These are phyloP conservation scores for Lissonota sp. DNA, from an alignment of 2,888 invertebrate species.

Conservation along the genomic window DNA sequence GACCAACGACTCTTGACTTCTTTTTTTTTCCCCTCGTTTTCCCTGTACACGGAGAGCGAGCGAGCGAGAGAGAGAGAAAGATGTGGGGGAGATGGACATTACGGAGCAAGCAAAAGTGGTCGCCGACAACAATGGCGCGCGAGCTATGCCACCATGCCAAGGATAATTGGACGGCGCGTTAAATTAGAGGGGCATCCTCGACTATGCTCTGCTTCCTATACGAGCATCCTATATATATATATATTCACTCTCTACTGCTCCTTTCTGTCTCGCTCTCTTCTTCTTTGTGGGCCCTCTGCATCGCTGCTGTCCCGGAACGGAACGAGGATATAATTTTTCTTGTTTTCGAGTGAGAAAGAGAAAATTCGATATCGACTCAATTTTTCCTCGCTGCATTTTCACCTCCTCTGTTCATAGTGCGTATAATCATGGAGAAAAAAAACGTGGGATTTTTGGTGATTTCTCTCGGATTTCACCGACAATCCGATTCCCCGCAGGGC, in stretches of 20 bases:
- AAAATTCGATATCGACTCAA: constrained; percentile 32
- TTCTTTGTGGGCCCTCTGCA: background rate
- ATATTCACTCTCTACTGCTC: constrained; percentile 19
- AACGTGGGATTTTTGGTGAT: background rate
- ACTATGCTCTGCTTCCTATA: constrained; percentile 71
- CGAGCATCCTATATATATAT: constrained; percentile 56
- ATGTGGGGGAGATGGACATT: constrained; percentile 66
- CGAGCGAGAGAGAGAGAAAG: background rate
- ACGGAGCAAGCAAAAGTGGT: constrained; percentile 68
- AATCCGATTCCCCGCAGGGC: background rate
- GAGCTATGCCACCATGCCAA: constrained; percentile 70
- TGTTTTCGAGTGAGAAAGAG: constrained; percentile 73
- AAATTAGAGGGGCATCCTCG: constrained; percentile 79
- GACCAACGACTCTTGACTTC: constrained; percentile 49
- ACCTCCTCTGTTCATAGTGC: background rate
- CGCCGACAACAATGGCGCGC: constrained; percentile 67
- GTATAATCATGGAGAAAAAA: too few relatives aligned
- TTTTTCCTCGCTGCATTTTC: constrained; percentile 51
- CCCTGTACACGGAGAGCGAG: background rate
- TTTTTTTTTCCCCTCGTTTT: constrained; percentile 34
- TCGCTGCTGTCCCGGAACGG: constrained; percentile 35
- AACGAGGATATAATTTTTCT: constrained; percentile 78
- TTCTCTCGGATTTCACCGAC: background rate
- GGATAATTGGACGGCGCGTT: constrained; percentile 80
- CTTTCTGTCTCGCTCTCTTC: background rate